Conservation (phyloP, 2,888 invertebrate genomes). For the Cylloceria caligata region DNA sequence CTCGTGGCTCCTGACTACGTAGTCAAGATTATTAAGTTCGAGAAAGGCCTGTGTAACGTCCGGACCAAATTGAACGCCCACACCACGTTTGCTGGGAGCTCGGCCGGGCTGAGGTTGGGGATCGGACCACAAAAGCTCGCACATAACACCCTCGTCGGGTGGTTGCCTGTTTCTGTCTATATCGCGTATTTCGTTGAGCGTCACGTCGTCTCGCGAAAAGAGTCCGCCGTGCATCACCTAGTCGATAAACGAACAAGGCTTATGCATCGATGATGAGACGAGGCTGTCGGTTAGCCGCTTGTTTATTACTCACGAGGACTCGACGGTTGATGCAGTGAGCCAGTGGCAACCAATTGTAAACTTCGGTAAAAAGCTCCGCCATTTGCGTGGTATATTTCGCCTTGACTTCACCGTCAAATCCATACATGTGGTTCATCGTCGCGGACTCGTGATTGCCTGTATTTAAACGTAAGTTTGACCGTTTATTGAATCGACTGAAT, state of each 20-base stretch:
- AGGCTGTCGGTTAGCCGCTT: neutral
- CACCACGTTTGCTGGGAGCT: conserved; percentile 97
- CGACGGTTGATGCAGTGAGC: conserved; percentile 97
- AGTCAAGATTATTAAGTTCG: conserved; percentile 94
- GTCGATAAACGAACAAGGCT: neutral
- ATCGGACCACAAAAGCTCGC: conserved; percentile 99
- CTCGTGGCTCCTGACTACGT: conserved; percentile 98
- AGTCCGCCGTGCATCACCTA: conserved; percentile 99
- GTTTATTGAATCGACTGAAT: too few species aligned
- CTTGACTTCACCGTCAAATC: conserved; percentile 99
- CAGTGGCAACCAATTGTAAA: conserved; percentile 98
- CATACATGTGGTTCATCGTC: conserved; percentile 99
- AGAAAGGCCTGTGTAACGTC: conserved; percentile 97
- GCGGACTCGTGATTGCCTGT: conserved; percentile 99
- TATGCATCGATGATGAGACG: neutral
- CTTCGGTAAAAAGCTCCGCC: conserved; percentile 99
- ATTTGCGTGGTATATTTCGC: conserved; percentile 97
- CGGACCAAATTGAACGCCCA: conserved; percentile 99
- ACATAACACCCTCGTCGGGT: conserved; percentile 98
- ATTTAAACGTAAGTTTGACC: conserved; percentile 59
- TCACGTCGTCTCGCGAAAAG: conserved; percentile 96
- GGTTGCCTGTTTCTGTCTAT: conserved; percentile 98
- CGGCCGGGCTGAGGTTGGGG: conserved; percentile 96
- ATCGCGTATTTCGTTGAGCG: conserved; percentile 95
- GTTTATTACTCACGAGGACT: conserved; percentile 87